Base-by-base conservation (phyloP, 1,140 invertebrate species). In the Phortica variegata region DNA sequence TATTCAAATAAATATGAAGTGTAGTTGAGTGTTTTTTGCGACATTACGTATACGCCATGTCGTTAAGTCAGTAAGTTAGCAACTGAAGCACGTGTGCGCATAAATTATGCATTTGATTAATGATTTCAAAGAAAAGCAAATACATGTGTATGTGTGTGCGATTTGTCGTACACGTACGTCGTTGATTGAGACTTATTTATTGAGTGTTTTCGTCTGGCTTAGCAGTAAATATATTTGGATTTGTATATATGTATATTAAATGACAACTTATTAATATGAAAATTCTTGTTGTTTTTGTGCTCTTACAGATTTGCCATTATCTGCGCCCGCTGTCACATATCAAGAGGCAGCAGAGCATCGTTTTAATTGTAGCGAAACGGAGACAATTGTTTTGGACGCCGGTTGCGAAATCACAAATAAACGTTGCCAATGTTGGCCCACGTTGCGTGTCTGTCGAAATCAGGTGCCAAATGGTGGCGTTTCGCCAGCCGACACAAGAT, bases 331-430 rank as follows among this genome's bases (percentile, higher is more conserved):
- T 65, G 18, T 63, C 63, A 48, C 73, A 68, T 49, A 70, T 52
- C 49, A 54, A 65, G 48, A 47, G 52, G 39, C 29, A 34, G 12
- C 5, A 26, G 23, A 6, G 37, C 41, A 49, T 36, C 40, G 40
- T 13, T 47, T 49, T 43, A 75, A 75, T 49, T 75, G 72, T 41
- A 68, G 65, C 34, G 60, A 68, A 48, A 47, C 54, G 16, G 61
- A 75, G 43, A 49, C 56, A 44, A 75, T 75, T 47, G 56, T 69
- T 10, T 32, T 75, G 43, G 58, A 75, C 40, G 54, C 62, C 40
- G 73, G 73, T 38, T 75, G 73, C 42, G 73, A 75, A 57, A 75
- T 75, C 42, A 75, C 69, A 9, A 73, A 75, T 43, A 73, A 75
- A 47, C 62, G 61, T 13, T 75, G 73, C 54, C 73, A 75, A 43